Percentiles rank a stretch among this genome's conserved stretches.
These are phyloP conservation scores for Stigmatopora nigra DNA, from an alignment of 2,113 vertebrate genomes.

Conservation along the genomic window DNA sequence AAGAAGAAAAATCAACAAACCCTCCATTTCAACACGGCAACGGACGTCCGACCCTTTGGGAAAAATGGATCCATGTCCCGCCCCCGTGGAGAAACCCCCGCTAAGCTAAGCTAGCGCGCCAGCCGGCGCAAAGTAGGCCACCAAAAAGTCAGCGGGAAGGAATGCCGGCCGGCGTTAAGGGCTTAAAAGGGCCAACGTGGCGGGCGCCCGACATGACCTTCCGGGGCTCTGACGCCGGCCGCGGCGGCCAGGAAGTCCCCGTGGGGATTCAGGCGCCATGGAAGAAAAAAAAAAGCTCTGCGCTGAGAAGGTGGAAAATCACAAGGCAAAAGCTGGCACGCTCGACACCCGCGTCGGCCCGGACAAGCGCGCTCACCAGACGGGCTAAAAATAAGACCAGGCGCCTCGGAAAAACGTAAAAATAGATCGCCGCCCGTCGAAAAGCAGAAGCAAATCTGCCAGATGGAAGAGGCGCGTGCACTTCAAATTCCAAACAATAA, in stretches of 20 bases:
- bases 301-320: slow-evolving; percentile 32
- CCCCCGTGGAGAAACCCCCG: background rate
- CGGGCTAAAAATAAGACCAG: slow-evolving; percentile 41
- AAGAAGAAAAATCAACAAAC: background rate
- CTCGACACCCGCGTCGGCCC: slow-evolving; percentile 21
- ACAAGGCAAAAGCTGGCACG: slow-evolving; percentile 19
- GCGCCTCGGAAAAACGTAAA: slow-evolving; percentile 2
- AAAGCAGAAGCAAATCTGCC: slow-evolving; percentile 56
- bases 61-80: too few relatives aligned
- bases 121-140: slow-evolving; percentile 14
- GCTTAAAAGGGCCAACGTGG: slow-evolving; percentile 46
- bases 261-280: slow-evolving; percentile 10
- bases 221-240: slow-evolving; percentile 49
- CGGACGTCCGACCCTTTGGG: too few relatives aligned
- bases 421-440: slow-evolving; percentile 6
- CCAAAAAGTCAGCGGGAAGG: slow-evolving; percentile 29
- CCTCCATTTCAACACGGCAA: too few relatives aligned
- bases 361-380: slow-evolving; percentile 41
- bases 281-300: background rate
- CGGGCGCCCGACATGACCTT: slow-evolving; percentile 49
- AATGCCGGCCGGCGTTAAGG: slow-evolving; percentile 50
- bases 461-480: slow-evolving; percentile 43
- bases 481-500: slow-evolving; percentile 21
- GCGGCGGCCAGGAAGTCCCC: slow-evolving; percentile 38
- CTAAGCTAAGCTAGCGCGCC: background rate